A percentile compares a stretch with the other conserved stretches of the same genome.
These are phyloP conservation scores for Phymanthus crucifer DNA, from an alignment of 92 coral and sea anemone species.

Conservation along the genomic window DNA sequence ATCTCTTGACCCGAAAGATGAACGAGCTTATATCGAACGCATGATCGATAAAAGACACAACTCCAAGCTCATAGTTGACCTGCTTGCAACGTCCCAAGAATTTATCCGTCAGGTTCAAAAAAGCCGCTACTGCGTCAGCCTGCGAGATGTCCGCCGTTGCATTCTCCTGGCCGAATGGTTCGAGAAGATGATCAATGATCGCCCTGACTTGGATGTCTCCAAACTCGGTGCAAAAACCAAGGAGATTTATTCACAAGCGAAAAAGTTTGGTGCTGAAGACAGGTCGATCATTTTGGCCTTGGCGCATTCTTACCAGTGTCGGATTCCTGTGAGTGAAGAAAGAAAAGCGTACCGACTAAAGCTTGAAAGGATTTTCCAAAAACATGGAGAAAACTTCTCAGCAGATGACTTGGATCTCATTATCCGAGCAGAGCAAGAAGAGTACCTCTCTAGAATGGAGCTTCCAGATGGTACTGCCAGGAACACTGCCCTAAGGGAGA, in stretches of 20 bases:
- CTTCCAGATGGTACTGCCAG: slow-evolving; percentile 94
- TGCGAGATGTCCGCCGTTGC: slow-evolving; percentile 86
- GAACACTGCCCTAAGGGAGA: slow-evolving; percentile 79
- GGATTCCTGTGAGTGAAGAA: slow-evolving; percentile 53
- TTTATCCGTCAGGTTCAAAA: slow-evolving; percentile 58
- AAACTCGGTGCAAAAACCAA: slow-evolving; percentile 17
- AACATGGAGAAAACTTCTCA: background rate
- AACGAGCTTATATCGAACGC: slow-evolving; percentile 61
- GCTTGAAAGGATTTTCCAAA: slow-evolving; percentile 25
- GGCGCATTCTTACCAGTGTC: slow-evolving; percentile 77
- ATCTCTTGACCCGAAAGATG: slow-evolving; percentile 68
- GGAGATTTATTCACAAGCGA: slow-evolving; percentile 13
- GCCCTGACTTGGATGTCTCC: slow-evolving; percentile 16
- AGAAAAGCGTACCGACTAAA: slow-evolving; percentile 34
- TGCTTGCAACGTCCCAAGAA: slow-evolving; percentile 64
- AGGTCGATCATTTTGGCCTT: slow-evolving; percentile 72
- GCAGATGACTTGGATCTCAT: slow-evolving; percentile 53
- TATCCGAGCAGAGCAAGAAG: slow-evolving; percentile 89
- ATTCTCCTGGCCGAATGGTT: slow-evolving; percentile 73
- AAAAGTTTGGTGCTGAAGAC: slow-evolving; percentile 10
- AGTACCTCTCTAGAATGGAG: slow-evolving; percentile 93
- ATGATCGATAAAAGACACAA: slow-evolving; percentile 51
- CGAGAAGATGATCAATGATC: slow-evolving; percentile 39
- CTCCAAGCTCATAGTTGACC: slow-evolving; percentile 43
- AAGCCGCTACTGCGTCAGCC: slow-evolving; percentile 72